Percentiles rank a stretch among this genome's conserved stretches.
These are phyloP conservation scores for Whitmania pigra DNA, from an alignment of 1,140 invertebrate genomes.

Conservation along the genomic window DNA sequence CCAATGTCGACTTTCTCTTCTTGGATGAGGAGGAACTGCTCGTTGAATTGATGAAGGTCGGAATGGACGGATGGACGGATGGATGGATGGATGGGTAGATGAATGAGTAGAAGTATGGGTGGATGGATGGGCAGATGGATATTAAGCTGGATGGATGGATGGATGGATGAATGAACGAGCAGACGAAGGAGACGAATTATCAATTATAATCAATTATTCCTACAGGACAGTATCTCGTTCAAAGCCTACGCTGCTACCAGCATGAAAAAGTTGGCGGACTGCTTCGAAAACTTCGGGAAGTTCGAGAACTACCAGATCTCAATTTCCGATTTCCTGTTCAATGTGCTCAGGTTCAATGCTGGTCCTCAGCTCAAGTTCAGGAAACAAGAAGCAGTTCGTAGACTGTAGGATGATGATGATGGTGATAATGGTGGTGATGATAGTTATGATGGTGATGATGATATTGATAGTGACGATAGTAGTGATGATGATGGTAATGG, in stretches of 20 bases:
- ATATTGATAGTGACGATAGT: no score
- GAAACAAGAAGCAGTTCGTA: background rate
- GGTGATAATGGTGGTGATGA: background rate
- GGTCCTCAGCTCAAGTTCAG: background rate
- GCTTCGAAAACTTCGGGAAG: background rate
- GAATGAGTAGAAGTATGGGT: background rate
- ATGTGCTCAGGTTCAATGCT: background rate
- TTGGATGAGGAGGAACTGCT: background rate
- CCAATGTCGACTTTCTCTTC: background rate
- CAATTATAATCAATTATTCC: no score
- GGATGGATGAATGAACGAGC: no score
- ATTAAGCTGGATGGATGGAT: no score
- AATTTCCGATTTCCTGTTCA: background rate
- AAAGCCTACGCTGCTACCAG: background rate
- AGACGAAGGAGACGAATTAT: no score
- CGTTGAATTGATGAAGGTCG: background rate
- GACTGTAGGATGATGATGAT: background rate
- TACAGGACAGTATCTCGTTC: background rate
- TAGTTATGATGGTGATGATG: background rate
- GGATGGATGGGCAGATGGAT: background rate
- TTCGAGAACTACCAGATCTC: background rate
- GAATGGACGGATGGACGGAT: background rate
- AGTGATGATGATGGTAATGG: background rate
- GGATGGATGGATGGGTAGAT: background rate
- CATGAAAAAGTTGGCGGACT: background rate